phyloP scores from a whole-genome alignment of 2,113 vertebrate genomes.

The Cyrtonyx montezumae region DNA sequence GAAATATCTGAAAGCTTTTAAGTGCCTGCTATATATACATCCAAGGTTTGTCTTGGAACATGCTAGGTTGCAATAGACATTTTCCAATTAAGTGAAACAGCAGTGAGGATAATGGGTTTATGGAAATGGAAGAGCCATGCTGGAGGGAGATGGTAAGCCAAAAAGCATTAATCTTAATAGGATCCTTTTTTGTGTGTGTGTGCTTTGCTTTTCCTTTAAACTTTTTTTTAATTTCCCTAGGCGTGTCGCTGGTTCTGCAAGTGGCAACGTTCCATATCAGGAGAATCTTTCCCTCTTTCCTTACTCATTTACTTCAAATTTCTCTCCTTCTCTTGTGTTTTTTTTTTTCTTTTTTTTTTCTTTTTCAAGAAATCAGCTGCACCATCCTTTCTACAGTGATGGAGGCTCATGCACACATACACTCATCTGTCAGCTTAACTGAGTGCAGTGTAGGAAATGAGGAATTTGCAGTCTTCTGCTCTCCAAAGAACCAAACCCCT shows the following conservation, averaged over 20 bases:
- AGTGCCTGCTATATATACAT: slow-evolving; percentile 46
- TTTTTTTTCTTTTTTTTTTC: neutral
- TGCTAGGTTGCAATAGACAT: slow-evolving; percentile 29
- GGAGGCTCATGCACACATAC: neutral
- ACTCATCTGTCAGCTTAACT: slow-evolving; percentile 41
- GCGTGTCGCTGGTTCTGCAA: neutral
- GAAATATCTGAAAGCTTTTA: slow-evolving; percentile 71
- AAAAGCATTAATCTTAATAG: slow-evolving; percentile 73
- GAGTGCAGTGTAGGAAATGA: neutral
- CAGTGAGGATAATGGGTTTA: slow-evolving; percentile 70
- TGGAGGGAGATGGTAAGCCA: slow-evolving; percentile 62
- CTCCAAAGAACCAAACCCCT: neutral
- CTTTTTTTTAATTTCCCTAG: slow-evolving; percentile 1
- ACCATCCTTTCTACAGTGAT: neutral
- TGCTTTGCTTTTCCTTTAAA: slow-evolving; percentile 41
- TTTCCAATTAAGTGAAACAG: slow-evolving; percentile 69
- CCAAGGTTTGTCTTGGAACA: slow-evolving; percentile 49
- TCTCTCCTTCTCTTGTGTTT: neutral
- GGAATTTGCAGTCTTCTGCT: slow-evolving; percentile 61
- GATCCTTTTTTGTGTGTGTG: slow-evolving; percentile 29
- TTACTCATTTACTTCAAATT: neutral
- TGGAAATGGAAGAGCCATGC: slow-evolving; percentile 71
- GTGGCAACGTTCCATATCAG: neutral
- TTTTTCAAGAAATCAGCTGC: neutral
- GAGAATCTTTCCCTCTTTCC: neutral